Evolutionary conservation across 37 sponge, comb jelly and placozoan genomes (phyloP), one percentile per base, ranked within the genome.

Genomic region (Chondrilla cf. caribensis): DNA sequence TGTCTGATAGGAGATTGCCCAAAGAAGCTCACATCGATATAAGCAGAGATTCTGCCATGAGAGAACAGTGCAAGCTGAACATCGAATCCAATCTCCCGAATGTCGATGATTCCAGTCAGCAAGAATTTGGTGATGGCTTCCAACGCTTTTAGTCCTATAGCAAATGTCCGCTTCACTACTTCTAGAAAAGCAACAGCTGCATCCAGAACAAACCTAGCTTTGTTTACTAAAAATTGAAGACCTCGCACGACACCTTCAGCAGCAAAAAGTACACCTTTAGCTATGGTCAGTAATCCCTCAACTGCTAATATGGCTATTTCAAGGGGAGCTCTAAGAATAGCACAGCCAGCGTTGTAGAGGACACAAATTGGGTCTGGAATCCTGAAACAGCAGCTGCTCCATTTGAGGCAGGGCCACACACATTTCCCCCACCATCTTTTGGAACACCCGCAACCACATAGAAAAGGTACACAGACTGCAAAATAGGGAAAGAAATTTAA

Each of bases 341-440:
- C 38, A 77, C 84, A 84, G 8, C 51, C 78, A 77, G 51, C 33
- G 59, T 84, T 84, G 14, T 24, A 24, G 21, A 51, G 77, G 21
- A 47, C 8, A 38, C 84, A 84, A 29, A 60, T 43, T 3, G 84
- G 78, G 62, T 84, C 54, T 29, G 84, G 44, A 19, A 84, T 37
- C 40, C 78, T 84, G 47, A 39, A 35, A 36, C 84, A 84, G 78
- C 84, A 84, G 33, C 55, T 60, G 40, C 37, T 54, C 78, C 78
- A 84, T 54, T 57, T 32, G 5, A 73, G 62, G 38, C 65, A 29
- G 8, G 54, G 41, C 22, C 36, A 25, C 3, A 84, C 37, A 62
- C 84, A 84, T 25, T 5, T 60, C 18, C 84, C 65, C 78, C 84
- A 84, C 22, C 11, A 65, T 77, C 37, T 77, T 40, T 7, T 36